Evolutionary conservation across 1,140 invertebrate species (phyloP).

Genomic region (Drosophila auraria): DNA sequence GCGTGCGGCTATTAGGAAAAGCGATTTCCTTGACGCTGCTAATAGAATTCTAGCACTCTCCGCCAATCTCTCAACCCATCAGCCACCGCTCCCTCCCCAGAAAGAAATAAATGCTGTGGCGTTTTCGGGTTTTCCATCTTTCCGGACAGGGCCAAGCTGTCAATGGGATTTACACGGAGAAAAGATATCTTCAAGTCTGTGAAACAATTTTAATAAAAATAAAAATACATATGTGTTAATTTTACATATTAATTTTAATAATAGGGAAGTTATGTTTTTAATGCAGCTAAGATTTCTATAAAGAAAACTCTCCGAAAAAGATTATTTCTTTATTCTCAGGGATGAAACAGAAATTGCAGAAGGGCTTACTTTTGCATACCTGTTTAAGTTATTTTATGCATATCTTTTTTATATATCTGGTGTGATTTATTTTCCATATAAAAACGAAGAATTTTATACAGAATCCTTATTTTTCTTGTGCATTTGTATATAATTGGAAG

Average conservation of each 20-base stretch:
- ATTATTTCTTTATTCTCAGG: no score
- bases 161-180: slow-evolving; percentile 20
- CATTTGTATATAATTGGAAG: slow-evolving; percentile 5
- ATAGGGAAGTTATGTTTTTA: no score
- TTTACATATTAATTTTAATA: no score
- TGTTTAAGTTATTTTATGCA: no score
- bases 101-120: slow-evolving; percentile 54
- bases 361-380: no score
- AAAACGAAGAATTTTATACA: not conserved
- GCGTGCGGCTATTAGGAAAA: slow-evolving; percentile 70
- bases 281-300: no score
- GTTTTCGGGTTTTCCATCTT: slow-evolving; percentile 39
- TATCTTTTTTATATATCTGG: no score
- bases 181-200: not conserved
- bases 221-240: no score
- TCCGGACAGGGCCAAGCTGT: slow-evolving; percentile 43
- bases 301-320: no score
- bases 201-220: not conserved
- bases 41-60: slow-evolving; percentile 65
- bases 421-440: no score
- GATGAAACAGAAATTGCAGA: no score
- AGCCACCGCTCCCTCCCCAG: not conserved
- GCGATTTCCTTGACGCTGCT: slow-evolving; percentile 75
- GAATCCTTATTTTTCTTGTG: not conserved
- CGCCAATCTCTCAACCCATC: not conserved